phyloP scores from a whole-genome alignment of 2,888 invertebrate genomes.

The Elysia crispata region DNA sequence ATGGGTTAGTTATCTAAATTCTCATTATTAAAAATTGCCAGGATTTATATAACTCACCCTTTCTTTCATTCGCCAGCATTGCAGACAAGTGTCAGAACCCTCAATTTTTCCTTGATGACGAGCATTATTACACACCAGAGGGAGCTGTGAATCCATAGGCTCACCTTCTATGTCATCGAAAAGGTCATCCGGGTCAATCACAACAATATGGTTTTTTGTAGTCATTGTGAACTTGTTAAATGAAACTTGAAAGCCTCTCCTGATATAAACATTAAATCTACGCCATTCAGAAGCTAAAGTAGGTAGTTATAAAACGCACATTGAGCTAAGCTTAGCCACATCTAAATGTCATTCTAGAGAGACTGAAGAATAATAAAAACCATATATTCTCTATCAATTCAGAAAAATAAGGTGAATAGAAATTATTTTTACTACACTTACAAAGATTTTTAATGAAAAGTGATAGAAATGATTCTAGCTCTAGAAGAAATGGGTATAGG shows the following conservation, averaged over 20 bases:
- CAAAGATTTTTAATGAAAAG: too few relatives aligned
- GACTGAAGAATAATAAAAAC: background rate
- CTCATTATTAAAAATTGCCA: background rate
- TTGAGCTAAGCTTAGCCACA: background rate
- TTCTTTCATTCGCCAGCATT: conserved; percentile 92
- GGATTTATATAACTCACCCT: conserved; percentile 66
- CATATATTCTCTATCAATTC: background rate
- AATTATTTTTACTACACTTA: too few relatives aligned
- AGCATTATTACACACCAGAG: conserved; percentile 85
- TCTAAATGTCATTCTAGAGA: background rate
- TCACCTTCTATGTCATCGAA: conserved; percentile 65
- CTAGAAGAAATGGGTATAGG: too few relatives aligned
- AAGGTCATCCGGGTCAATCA: conserved; percentile 46
- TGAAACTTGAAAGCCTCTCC: background rate
- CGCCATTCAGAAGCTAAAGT: background rate
- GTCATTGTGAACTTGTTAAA: conserved; percentile 39
- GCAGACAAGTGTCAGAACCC: conserved; percentile 83
- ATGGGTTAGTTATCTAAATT: too few relatives aligned
- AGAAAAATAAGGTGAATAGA: too few relatives aligned
- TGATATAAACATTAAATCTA: too few relatives aligned
- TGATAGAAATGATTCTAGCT: too few relatives aligned
- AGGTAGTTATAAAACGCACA: background rate
- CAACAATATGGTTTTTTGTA: conserved; percentile 48
- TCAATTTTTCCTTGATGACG: conserved; percentile 87
- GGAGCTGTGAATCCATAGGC: conserved; percentile 74